Base-by-base conservation (phyloP, 2,113 vertebrate genomes). In the Poeciliopsis prolifica region DNA sequence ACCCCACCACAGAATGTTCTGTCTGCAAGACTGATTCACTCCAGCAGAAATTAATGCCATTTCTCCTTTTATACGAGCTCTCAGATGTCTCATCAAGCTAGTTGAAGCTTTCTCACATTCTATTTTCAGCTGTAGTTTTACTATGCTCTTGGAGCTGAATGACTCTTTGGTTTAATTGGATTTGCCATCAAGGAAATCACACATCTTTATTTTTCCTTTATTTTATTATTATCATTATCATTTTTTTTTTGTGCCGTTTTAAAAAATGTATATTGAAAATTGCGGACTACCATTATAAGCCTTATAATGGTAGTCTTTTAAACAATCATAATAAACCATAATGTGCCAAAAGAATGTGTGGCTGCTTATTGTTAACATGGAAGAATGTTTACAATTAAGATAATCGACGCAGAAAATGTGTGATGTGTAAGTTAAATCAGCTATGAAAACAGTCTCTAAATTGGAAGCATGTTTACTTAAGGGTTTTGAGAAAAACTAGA, bases 1-100 rank as follows among this genome's bases (percentile, higher is more conserved):
- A 68, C 72, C 73, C 85, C 78, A 61, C 61, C 67, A 68, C 80
- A 70, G 74, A 22, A 1, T 65, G 79, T 69, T 70, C 73, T 65
- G 75, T 87, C 77, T 82, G 67, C 85, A 67, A 61, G 37, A 58
- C 28, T 86, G 82, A 90, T 82, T 75, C 35, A 19, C 83, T 66
- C 65, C 40, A 84, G 80, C 87, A 89, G 86, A 87, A 74, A 77
- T 75, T 48, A 67, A 87, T 79, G 78, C 81, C 82, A 65, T 71
- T 35, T 80, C 77, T 75, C 64, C 72, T 86, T 81, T 80, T 65
- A 70, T 72, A 54, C 81, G 69, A 64, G 83, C 88, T 58, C 44
- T 54, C 51, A 89, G 73, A 77, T 78, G 75, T 83, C 64, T 86
- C 71, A 72, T 75, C 69, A 83, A 65, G 80, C 72, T 64, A 70